Evolutionary conservation across 1,140 invertebrate genomes (phyloP), one percentile per base, ranked within the genome.

Genomic region (Monomorium pharaonis): DNA sequence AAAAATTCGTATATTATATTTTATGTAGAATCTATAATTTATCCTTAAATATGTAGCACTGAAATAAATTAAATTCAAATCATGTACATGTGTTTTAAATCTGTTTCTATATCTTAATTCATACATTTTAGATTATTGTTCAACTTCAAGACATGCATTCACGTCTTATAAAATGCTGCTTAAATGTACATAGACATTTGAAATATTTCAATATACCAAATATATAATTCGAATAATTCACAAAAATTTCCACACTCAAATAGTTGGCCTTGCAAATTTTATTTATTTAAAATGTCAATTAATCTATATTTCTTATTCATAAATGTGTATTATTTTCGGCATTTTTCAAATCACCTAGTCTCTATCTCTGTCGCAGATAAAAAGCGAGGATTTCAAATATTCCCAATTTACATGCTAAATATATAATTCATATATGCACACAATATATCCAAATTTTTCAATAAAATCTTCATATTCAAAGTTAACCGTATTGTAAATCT

Each of bases 301-400:
- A 21, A 74, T 75, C 21, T 27, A 58, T 42, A 21, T 65, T 65
- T 44, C 37, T 42, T n/a, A 42, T 62, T 67, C 18, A 33, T 49
- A 49, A 75, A n/a, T n/a, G n/a, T 16, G 7, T 62, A 33, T 37
- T 37, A 30, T 63, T 62, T 33, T 49, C 24, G 33, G 42, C 3
- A 49, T 78, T 49, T 21, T 3, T 75, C 12, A 5, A 54, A 47
- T 18, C 14, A 33, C 12, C 75, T 86, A 75, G 49, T 56, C 65
- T 85, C 85, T 89, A 83, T 89, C 81, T 83, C 6, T 89, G 67
- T 77, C 56, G 83, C 85, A 81, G 88, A 74, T 72, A 70, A 70
- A 83, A 67, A 62, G 75, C 51, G 60, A 49, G 47, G 7, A 85
- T 56, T 33, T 67, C 37, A 44, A 58, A 21, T 58, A 70, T 30